These are phyloP conservation scores for Rhinella marina DNA, from an alignment of 2,797 vertebrate genomes.

Conservation along the genomic window DNA sequence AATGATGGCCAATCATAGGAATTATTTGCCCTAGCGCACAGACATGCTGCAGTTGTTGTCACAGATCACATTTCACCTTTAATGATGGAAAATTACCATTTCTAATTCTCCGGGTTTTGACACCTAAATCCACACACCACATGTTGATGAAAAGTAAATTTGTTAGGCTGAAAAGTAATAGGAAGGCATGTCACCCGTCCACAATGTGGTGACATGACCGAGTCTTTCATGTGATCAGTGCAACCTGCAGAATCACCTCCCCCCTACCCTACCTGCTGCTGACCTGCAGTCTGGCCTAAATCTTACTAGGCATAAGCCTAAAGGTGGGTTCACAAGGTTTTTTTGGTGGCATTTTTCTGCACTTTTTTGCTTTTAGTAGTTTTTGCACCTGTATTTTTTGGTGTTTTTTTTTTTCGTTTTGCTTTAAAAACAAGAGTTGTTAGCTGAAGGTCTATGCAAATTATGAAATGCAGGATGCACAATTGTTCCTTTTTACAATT, in stretches of 20 bases:
- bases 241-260: slow-evolving; percentile 34
- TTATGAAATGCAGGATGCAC: too few relatives aligned
- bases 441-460: too few relatives aligned
- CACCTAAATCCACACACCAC: slow-evolving; percentile 81
- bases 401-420: too few relatives aligned
- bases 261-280: not conserved
- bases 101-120: slow-evolving; percentile 81
- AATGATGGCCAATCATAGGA: slow-evolving; percentile 86
- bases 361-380: too few relatives aligned
- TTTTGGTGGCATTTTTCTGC: too few relatives aligned
- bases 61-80: slow-evolving; percentile 85
- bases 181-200: slow-evolving; percentile 41
- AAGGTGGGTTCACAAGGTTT: not conserved
- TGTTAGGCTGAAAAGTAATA: slow-evolving; percentile 55
- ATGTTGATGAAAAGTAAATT: slow-evolving; percentile 70
- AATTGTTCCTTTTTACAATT: too few relatives aligned
- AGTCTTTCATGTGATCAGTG: slow-evolving; percentile 20
- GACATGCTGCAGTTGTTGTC: slow-evolving; percentile 86
- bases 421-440: too few relatives aligned
- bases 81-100: slow-evolving; percentile 87
- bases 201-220: not conserved
- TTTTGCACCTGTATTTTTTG: too few relatives aligned
- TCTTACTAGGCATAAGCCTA: not conserved
- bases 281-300: too few relatives aligned
- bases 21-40: slow-evolving; percentile 81